Evolutionary conservation across 1,140 invertebrate species (phyloP).

Genomic region (Drosophila nikananu): DNA sequence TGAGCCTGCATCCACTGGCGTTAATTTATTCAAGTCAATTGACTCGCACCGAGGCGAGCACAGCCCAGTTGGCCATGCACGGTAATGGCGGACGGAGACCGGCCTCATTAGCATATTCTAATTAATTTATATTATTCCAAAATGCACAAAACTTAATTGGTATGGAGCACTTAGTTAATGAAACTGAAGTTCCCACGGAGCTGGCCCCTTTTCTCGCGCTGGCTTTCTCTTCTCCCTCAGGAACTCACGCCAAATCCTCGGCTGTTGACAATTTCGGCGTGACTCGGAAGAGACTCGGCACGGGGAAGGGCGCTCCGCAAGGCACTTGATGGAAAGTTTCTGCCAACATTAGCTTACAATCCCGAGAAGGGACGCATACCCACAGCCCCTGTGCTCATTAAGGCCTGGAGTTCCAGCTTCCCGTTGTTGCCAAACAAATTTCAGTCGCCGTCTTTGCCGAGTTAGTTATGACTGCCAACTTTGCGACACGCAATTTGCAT

Average conservation of each 20-base stretch:
- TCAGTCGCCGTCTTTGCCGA: slow-evolving; percentile 55
- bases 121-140: slow-evolving; percentile 84
- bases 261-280: slow-evolving; percentile 46
- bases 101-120: slow-evolving; percentile 80
- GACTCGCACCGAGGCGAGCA: slow-evolving; percentile 48
- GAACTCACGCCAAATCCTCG: slow-evolving; percentile 34
- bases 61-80: slow-evolving; percentile 13
- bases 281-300: slow-evolving; percentile 16
- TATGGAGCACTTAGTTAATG: slow-evolving; percentile 80
- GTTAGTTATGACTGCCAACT: slow-evolving; percentile 69
- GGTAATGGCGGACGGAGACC: slow-evolving; percentile 21
- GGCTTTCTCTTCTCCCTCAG: neutral
- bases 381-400: slow-evolving; percentile 54
- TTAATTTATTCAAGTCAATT: slow-evolving; percentile 81
- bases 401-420: slow-evolving; percentile 31
- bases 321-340: slow-evolving; percentile 64
- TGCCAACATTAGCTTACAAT: slow-evolving; percentile 64
- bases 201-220: neutral
- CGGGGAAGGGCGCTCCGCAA: slow-evolving; percentile 2
- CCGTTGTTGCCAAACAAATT: slow-evolving; percentile 76
- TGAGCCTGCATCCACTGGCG: slow-evolving; percentile 63
- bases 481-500: slow-evolving; percentile 72
- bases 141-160: slow-evolving; percentile 82
- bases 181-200: slow-evolving; percentile 66
- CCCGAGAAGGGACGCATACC: slow-evolving; percentile 10